Percentiles rank a stretch among this genome's conserved stretches.
Evolutionary conservation across 2,888 invertebrate genomes (phyloP).

Genomic region (Bembecia ichneumoniformis): DNA sequence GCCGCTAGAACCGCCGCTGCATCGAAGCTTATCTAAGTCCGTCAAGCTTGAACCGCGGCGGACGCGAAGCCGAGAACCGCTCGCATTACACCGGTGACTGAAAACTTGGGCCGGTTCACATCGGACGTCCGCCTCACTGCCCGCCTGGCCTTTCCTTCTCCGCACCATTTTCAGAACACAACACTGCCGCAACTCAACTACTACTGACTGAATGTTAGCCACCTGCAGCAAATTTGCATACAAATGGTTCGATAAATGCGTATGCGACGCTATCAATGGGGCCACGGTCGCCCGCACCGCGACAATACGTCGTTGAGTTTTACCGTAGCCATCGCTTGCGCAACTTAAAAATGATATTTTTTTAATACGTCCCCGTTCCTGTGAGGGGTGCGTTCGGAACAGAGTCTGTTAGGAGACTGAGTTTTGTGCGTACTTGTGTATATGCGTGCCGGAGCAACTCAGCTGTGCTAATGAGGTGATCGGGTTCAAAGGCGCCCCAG

Average conservation of each 20-base stretch:
- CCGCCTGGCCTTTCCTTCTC: constrained; percentile 52
- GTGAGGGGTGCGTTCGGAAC: constrained; percentile 48
- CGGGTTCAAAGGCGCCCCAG: constrained; percentile 60
- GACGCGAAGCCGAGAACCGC: constrained; percentile 70
- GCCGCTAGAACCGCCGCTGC: constrained; percentile 51
- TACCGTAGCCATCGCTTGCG: constrained; percentile 59
- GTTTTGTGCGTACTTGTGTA: constrained; percentile 40
- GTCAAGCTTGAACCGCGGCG: constrained; percentile 81
- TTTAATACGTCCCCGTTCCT: constrained; percentile 23
- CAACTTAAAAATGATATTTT: constrained; percentile 25
- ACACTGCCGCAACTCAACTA: constrained; percentile 30
- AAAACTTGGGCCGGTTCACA: constrained; percentile 69
- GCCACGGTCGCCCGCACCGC: constrained; percentile 70
- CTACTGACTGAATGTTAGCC: constrained; percentile 29
- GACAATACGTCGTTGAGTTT: constrained; percentile 50
- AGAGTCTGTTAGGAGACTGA: constrained; percentile 57
- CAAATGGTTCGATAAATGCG: constrained; percentile 49
- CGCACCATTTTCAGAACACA: constrained; percentile 48
- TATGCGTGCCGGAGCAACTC: constrained; percentile 49
- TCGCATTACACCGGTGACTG: constrained; percentile 54
- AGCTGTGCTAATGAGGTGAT: constrained; percentile 64
- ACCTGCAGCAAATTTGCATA: constrained; percentile 54
- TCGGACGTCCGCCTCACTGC: constrained; percentile 59
- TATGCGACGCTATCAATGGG: constrained; percentile 48
- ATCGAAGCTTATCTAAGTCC: constrained; percentile 78